Percentiles rank a stretch among this genome's conserved stretches.
phyloP scores from a whole-genome alignment of 2,888 invertebrate species.

The Junonia oenone region DNA sequence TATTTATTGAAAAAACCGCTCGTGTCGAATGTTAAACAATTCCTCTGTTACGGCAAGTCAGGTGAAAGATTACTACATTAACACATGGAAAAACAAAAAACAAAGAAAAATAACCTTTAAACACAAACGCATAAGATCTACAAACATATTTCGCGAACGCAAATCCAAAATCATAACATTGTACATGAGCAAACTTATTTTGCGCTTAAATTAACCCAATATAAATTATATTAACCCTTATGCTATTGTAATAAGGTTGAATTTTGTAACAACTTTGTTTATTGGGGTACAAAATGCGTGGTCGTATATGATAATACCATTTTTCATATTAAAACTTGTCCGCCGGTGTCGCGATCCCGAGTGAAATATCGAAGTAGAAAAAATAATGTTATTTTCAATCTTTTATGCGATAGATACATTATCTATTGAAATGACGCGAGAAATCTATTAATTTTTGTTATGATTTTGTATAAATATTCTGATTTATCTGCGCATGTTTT shows the following conservation, averaged over 20 bases:
- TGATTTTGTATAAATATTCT: no score
- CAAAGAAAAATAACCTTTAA: constrained; percentile 27
- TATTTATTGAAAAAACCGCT: constrained; percentile 54
- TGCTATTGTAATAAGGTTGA: constrained; percentile 19
- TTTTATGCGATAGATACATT: constrained; percentile 14
- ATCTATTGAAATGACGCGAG: constrained; percentile 15
- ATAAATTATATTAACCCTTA: constrained; percentile 9
- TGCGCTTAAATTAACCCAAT: constrained; percentile 1
- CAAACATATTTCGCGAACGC: constrained; percentile 34
- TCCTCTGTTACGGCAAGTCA: constrained; percentile 48
- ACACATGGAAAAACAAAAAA: constrained; percentile 15
- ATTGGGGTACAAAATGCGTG: constrained; percentile 20
- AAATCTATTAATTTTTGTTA: not conserved
- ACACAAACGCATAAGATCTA: constrained; percentile 19
- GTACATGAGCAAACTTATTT: constrained; percentile 22
- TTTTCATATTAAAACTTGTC: constrained; percentile 77
- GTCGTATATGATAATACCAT: constrained; percentile 68
- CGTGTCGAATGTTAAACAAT: constrained; percentile 53
- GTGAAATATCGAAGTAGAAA: constrained; percentile 34
- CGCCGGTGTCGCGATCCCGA: constrained; percentile 34
- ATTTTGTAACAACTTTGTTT: constrained; percentile 12
- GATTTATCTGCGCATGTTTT: no score
- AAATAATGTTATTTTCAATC: constrained; percentile 24
- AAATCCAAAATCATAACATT: constrained; percentile 13
- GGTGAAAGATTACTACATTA: constrained; percentile 37